Percentiles rank a stretch among this genome's conserved stretches.
These are phyloP conservation scores for Chanos chanos DNA, from an alignment of 2,797 vertebrate species.

Conservation along the genomic window DNA sequence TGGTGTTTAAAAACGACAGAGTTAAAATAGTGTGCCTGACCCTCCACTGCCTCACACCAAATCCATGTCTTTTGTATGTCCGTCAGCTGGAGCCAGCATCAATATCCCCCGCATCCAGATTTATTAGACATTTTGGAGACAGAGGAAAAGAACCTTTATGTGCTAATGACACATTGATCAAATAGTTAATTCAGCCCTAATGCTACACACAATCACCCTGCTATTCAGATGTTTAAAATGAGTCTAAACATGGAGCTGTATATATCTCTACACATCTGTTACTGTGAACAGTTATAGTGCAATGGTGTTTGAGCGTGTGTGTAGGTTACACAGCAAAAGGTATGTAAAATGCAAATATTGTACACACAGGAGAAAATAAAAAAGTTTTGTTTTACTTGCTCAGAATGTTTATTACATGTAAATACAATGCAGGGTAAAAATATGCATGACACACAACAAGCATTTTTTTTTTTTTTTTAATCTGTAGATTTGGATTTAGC, in stretches of 20 bases:
- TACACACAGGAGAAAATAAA: no score
- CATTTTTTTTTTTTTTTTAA: no score
- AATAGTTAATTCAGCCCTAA: constrained; percentile 54
- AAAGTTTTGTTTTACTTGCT: no score
- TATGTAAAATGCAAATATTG: no score
- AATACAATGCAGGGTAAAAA: no score
- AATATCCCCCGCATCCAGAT: constrained; percentile 89
- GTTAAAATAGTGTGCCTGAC: constrained; percentile 99
- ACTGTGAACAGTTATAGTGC: background rate
- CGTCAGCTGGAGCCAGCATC: constrained; percentile 84
- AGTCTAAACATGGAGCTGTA: constrained; percentile 51
- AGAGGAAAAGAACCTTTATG: constrained; percentile 72
- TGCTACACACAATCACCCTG: constrained; percentile 61
- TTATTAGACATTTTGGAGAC: constrained; percentile 92
- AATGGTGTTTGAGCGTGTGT: no score
- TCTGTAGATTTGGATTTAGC: no score
- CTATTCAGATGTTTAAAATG: constrained; percentile 34
- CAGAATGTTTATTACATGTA: no score
- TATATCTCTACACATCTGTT: background rate
- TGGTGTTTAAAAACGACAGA: constrained; percentile 99
- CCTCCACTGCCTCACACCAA: constrained; percentile 91
- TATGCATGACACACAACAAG: no score
- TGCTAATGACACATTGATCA: constrained; percentile 76
- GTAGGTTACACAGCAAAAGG: no score
- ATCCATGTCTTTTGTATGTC: constrained; percentile 93